phyloP scores from a whole-genome alignment of 2,888 invertebrate species.

The Pandemis heparana region DNA sequence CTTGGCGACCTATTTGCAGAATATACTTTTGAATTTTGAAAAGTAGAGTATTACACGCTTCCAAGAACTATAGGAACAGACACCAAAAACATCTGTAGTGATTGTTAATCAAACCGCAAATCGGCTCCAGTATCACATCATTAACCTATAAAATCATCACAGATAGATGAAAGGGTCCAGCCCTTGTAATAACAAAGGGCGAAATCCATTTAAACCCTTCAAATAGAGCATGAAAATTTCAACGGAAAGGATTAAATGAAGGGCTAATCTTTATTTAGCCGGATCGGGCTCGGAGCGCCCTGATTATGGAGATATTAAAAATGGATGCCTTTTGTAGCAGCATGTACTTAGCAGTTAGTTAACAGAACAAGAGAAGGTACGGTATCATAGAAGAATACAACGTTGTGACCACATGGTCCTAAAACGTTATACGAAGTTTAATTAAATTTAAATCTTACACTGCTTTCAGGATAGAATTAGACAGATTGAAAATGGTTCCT shows the following conservation, averaged over 20 bases:
- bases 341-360: not conserved
- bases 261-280: constrained; percentile 62
- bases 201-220: constrained; percentile 60
- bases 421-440: too few species aligned
- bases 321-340: constrained; percentile 43
- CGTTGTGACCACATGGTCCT: too few species aligned
- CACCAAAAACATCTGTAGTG: not conserved
- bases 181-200: constrained; percentile 51
- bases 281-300: constrained; percentile 44
- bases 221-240: constrained; percentile 68
- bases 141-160: constrained; percentile 38
- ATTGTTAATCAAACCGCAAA: constrained; percentile 30
- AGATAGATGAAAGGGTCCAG: constrained; percentile 27
- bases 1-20: too few species aligned
- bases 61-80: not conserved
- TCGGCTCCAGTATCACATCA: constrained; percentile 23
- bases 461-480: too few species aligned
- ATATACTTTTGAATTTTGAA: too few species aligned
- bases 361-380: constrained; percentile 32
- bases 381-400: too few species aligned
- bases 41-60: not conserved
- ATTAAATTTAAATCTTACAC: too few species aligned
- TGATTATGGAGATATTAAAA: constrained; percentile 57
- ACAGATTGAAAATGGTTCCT: too few species aligned
- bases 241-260: constrained; percentile 64